Evolutionary conservation across 2,113 vertebrate species (phyloP), one percentile per base, ranked within the genome.

Genomic region (Naja naja): DNA sequence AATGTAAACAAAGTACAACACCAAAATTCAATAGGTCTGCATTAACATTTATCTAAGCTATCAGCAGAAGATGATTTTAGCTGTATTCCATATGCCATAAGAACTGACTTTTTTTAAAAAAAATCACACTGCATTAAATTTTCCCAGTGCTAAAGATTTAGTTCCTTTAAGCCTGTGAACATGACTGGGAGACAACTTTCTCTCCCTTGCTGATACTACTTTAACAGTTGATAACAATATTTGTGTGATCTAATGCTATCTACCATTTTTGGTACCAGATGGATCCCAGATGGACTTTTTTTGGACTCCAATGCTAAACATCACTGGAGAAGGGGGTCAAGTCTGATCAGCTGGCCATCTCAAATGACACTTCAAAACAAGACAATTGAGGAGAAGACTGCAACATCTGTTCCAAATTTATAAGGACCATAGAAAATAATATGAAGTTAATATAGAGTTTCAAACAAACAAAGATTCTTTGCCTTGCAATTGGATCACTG

Each of bases 221-320:
- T 96, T 95, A 97, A 97, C 97, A 98, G 96, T 97, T 97, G 96
- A 96, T 97, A 97, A 39, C 69, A 91, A 94, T 94, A 96, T 97
- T 96, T 97, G 95, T 97, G 95, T 94, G 97, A 97, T 98, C 97
- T 97, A 96, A 97, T 97, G 95, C 97, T 97, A 95, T 97, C 97
- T 97, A 97, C 97, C 96, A 96, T 96, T 97, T 93, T 94, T 96
- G 96, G 94, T 96, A 96, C 97, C 98, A 98, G 97, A 98, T 98
- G 98, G 97, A 97, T 97, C 96, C 97, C 98, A 98, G 98, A 98
- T 98, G 98, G 97, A 96, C 96, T 97, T 94, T 95, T 95, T 64
- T 94, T 95, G 93, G 92, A 93, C 96, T 95, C 93, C 93, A 96
- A 95, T 95, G 96, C 96, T 95, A 92, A 94, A 97, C 95, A 94